Percentiles rank a stretch among this genome's conserved stretches.
phyloP scores from a whole-genome alignment of 2,888 invertebrate genomes.

The Incurvaria masculella region DNA sequence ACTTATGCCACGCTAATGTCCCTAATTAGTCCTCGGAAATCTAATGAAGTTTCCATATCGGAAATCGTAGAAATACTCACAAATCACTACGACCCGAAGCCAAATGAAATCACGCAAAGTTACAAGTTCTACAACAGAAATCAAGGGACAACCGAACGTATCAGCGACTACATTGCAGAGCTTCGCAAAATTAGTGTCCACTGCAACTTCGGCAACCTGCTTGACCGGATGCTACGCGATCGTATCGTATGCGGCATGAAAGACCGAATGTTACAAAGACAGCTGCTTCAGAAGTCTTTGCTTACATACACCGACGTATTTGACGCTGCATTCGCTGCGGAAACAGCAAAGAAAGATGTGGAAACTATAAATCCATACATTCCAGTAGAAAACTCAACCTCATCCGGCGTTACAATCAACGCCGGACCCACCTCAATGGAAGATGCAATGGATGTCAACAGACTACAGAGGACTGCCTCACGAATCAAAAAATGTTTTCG shows the following conservation, averaged over 20 bases:
- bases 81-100: background rate
- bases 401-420: too few species aligned
- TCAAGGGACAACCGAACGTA: background rate
- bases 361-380: background rate
- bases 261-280: background rate
- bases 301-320: background rate
- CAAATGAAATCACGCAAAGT: background rate
- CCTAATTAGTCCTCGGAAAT: background rate
- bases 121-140: background rate
- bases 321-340: background rate
- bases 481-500: background rate
- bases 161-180: background rate
- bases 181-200: background rate
- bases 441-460: background rate
- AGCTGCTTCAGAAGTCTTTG: background rate
- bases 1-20: background rate
- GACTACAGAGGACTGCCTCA: background rate
- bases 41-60: background rate
- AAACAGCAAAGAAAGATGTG: background rate
- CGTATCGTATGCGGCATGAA: background rate
- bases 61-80: background rate
- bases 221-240: background rate
- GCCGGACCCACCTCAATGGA: background rate
- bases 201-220: background rate
- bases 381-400: background rate